A percentile compares a stretch with the other conserved stretches of the same genome.
These are phyloP conservation scores for Eupeodes corollae DNA, from an alignment of 1,140 invertebrate genomes.

Conservation along the genomic window DNA sequence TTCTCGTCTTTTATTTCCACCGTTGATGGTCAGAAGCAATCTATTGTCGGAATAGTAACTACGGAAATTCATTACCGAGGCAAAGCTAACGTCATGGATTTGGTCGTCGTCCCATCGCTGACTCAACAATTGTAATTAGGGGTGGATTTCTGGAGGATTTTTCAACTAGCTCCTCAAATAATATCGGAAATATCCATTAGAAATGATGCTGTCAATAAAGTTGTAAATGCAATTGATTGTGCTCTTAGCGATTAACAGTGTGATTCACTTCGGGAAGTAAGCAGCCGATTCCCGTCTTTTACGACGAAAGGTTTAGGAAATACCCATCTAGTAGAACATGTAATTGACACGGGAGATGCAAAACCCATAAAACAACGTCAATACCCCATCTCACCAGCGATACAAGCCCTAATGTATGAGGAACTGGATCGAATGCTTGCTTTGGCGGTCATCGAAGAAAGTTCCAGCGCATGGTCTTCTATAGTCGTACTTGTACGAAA, in stretches of 20 bases:
- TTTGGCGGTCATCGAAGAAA: no score
- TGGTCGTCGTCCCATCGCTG: slow-evolving; percentile 3
- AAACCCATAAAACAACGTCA: no score
- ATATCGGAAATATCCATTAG: background rate
- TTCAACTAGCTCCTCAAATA: slow-evolving; percentile 7
- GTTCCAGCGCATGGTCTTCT: slow-evolving; percentile 19
- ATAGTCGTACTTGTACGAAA: no score
- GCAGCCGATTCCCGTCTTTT: slow-evolving; percentile 8
- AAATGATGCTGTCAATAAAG: background rate
- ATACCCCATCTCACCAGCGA: no score
- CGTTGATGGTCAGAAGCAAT: background rate
- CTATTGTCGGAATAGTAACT: background rate
- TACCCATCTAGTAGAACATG: no score
- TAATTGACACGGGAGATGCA: no score
- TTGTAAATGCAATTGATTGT: background rate
- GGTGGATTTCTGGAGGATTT: slow-evolving; percentile 5
- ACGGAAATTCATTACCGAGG: background rate
- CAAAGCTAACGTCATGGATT: background rate
- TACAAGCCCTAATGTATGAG: no score
- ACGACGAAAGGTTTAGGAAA: background rate
- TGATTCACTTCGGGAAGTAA: slow-evolving; percentile 2
- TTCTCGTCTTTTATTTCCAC: background rate
- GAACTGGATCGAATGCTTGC: slow-evolving; percentile 22
- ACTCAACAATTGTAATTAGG: slow-evolving; percentile 3
- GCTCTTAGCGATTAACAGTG: background rate